These are phyloP conservation scores for Trachythela sp. DNA, from an alignment of 64 coral and sea anemone species.

Conservation along the genomic window DNA sequence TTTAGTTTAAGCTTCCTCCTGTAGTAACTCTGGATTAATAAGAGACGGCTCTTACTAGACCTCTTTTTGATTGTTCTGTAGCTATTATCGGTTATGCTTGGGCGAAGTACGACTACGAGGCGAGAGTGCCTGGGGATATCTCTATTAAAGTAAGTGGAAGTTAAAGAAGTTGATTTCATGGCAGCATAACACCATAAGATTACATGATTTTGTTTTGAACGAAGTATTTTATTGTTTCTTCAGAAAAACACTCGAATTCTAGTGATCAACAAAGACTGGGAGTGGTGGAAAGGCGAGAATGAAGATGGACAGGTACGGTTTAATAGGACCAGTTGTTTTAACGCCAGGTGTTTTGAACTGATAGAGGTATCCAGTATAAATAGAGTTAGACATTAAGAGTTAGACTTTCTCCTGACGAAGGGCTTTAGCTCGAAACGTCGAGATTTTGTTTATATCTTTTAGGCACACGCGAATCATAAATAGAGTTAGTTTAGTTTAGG, in stretches of 20 bases:
- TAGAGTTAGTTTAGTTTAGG: too few relatives aligned
- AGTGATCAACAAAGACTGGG: conserved; percentile 91
- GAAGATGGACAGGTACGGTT: conserved; percentile 75
- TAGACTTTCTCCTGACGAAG: too few relatives aligned
- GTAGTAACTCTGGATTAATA: too few relatives aligned
- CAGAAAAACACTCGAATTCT: conserved; percentile 90
- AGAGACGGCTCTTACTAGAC: too few relatives aligned
- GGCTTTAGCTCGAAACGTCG: too few relatives aligned
- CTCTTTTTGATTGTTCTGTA: conserved; percentile 15
- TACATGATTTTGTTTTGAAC: neutral
- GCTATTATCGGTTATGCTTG: conserved; percentile 84
- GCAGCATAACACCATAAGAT: neutral
- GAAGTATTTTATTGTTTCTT: neutral
- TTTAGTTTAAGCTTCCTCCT: too few relatives aligned
- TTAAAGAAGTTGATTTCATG: neutral
- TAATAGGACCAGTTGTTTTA: neutral
- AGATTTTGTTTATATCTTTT: too few relatives aligned
- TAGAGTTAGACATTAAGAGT: too few relatives aligned
- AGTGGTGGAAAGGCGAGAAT: conserved; percentile 99
- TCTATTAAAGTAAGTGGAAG: conserved; percentile 65
- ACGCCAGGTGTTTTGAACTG: neutral
- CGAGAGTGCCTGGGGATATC: conserved; percentile 81
- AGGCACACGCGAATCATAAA: too few relatives aligned
- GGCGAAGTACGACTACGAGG: conserved; percentile 71
- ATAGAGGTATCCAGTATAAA: neutral